These are phyloP conservation scores for Cotesia vestalis DNA, from an alignment of 1,140 invertebrate genomes.

Conservation along the genomic window DNA sequence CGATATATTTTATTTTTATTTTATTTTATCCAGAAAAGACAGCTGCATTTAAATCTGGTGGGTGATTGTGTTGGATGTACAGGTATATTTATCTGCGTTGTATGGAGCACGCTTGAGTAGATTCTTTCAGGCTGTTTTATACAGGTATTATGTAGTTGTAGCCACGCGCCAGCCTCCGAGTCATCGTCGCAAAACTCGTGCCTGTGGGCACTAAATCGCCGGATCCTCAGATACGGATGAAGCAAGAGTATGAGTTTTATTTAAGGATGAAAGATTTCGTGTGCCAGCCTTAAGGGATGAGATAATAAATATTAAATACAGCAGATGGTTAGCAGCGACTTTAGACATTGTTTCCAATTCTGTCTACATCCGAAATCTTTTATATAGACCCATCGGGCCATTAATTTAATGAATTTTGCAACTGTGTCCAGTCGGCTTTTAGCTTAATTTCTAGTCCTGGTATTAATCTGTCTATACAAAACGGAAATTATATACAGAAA, in stretches of 20 bases:
- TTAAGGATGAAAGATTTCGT: slow-evolving; percentile 9
- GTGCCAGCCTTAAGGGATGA: slow-evolving; percentile 17
- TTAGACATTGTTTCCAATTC: neutral
- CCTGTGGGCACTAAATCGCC: neutral
- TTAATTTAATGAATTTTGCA: slow-evolving; percentile 6
- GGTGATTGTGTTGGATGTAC: too few species aligned
- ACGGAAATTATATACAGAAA: neutral
- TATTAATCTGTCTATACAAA: too few species aligned
- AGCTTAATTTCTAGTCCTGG: too few species aligned
- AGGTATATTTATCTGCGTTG: too few species aligned
- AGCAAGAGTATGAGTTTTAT: neutral
- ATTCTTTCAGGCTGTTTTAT: too few species aligned
- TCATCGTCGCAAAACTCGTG: slow-evolving; percentile 16
- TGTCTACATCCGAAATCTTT: slow-evolving; percentile 7
- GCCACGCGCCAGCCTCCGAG: slow-evolving; percentile 26
- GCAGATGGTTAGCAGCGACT: slow-evolving; percentile 32
- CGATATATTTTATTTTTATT: too few species aligned
- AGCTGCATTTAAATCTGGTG: too few species aligned
- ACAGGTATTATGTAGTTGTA: neutral
- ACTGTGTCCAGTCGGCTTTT: neutral
- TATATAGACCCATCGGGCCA: neutral
- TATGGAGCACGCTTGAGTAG: too few species aligned
- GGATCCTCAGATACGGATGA: neutral
- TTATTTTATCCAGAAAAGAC: too few species aligned
- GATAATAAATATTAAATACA: slow-evolving; percentile 34